Percentiles rank a stretch among this genome's conserved stretches.
phyloP scores from a whole-genome alignment of 1,140 invertebrate genomes.

The Drosophila auraria region DNA sequence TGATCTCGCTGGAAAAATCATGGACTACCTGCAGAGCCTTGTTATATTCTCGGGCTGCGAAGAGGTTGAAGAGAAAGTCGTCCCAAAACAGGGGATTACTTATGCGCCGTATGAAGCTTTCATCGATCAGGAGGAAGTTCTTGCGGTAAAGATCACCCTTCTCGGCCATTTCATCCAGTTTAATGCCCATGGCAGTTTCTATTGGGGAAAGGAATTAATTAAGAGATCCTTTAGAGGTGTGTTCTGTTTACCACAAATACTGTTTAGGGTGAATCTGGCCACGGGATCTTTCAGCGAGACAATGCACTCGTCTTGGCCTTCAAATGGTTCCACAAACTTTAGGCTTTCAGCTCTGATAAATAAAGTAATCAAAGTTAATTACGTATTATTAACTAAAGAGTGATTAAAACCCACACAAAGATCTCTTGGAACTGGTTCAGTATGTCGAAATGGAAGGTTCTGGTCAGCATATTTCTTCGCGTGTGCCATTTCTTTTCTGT shows the following conservation, averaged over 20 bases:
- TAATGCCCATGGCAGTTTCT: conserved; percentile 93
- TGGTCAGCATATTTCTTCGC: conserved; percentile 93
- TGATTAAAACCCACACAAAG: conserved; percentile 86
- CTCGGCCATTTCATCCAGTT: conserved; percentile 75
- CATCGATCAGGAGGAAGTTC: conserved; percentile 63
- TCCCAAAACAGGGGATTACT: conserved; percentile 62
- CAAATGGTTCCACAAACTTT: conserved; percentile 67
- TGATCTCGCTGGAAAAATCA: conserved; percentile 71
- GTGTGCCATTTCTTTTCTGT: conserved; percentile 90
- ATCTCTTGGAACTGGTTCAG: conserved; percentile 90
- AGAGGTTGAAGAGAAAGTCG: conserved; percentile 51
- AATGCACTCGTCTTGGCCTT: conserved; percentile 23
- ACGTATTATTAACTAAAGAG: neutral
- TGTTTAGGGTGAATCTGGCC: conserved; percentile 90
- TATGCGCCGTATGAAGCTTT: conserved; percentile 60
- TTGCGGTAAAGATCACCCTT: conserved; percentile 70
- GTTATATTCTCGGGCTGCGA: conserved; percentile 50
- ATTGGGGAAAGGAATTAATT: neutral
- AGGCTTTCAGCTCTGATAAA: conserved; percentile 82
- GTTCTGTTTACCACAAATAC: conserved; percentile 89
- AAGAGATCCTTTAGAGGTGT: too few species aligned
- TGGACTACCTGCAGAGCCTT: conserved; percentile 53
- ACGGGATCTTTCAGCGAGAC: conserved; percentile 75
- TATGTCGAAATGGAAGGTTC: conserved; percentile 96
- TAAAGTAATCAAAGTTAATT: conserved; percentile 90